Evolutionary conservation across 35 echinoderm and acorn worm species (phyloP), one percentile per base, ranked within the genome.

Genomic region (Heliocidaris erythrogramma): DNA sequence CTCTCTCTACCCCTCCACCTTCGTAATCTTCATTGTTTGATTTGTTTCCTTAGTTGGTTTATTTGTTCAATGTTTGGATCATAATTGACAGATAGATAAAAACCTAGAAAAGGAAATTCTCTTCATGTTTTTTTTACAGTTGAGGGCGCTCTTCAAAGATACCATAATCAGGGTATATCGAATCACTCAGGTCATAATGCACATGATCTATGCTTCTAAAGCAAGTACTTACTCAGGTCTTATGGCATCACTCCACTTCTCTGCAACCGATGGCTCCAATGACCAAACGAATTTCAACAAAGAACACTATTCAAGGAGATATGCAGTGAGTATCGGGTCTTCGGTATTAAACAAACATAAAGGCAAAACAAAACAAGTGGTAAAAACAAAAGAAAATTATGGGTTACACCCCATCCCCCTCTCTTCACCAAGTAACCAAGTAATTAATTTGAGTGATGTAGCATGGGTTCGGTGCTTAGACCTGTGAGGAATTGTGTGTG

Each of bases 191-290:
- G 94, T 96, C 27, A 92, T 85, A 49, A 5, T 96, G 30, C 94
- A 94, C 4, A 96, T 96, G 96, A 96, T 95, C 10, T 52, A 90
- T 13, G 11, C 90, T 9, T 96, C 96, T 14, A 96, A 96, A 32
- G 94, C 95, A 30, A 59, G 90, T 21, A 96, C 94, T 13, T 56
- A 90, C 48, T 93, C 94, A 4, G 94, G 53, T n/a, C 93, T 96
- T 9, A 85, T 96, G 96, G 96, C 96, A 10, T 94, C 95, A 89
- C 84, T 96, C 7, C 96, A 96, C 87, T 96, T 93, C 85, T 94
- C 88, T 35, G 85, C 69, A 49, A 87, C 94, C 32, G 60, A 78
- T 11, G 90, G 47, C 49, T 85, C 60, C 88, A 90, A 94, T 14
- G 94, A 96, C 31, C 88, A 71, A 16, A 69, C 78, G 32, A 92